Base-by-base conservation (phyloP, 1,140 invertebrate genomes). In the Drosophila santomea region DNA sequence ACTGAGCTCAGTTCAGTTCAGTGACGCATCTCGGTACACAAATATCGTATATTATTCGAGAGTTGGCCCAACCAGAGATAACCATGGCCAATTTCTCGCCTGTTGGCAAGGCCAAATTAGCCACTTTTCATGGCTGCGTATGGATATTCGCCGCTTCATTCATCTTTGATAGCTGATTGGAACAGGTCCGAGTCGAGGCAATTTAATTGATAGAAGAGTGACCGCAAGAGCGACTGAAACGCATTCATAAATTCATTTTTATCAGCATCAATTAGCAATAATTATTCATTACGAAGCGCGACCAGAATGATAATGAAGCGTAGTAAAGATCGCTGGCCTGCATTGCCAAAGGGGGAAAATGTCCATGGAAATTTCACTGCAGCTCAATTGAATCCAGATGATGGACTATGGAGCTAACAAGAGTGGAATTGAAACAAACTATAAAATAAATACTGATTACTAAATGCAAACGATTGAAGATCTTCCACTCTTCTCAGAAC, bases 221-320 rank as follows among this genome's bases (percentile, higher is more conserved):
- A 68, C 41, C 56, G 62, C 52, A 50, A 75, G 15, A 39, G 59
- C 38, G 39, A 55, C 73, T 48, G 61, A 68, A 62, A 72, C 72
- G 72, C 80, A 84, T 80, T 68, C 78, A 84, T 76, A 75, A 86
- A 88, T 86, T 88, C 83, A 88, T 79, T 82, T 88, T 83, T 86
- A 88, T 86, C 78, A 88, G 74, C 82, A 82, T 78, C 83, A 86
- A 86, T 86, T 86, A 86, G 83, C 83, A 72, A 86, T 88, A 88
- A 86, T 86, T 86, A 86, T 82, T 88, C 66, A 88, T 79, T 82
- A 79, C 50, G 41, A 28, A 51, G 15, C 43, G 43, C 38, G 15
- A 39, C 25, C 41, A 50, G 39, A 61, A 64, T 36, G 56, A 64
- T 64, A 64, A 61, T 60, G 17, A 36, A 60, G 51, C 11, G 39